Percentiles rank a stretch among this genome's conserved stretches.
Conservation (phyloP, 2,797 vertebrate species). For the Sternarchorhynchus goeldii region DNA sequence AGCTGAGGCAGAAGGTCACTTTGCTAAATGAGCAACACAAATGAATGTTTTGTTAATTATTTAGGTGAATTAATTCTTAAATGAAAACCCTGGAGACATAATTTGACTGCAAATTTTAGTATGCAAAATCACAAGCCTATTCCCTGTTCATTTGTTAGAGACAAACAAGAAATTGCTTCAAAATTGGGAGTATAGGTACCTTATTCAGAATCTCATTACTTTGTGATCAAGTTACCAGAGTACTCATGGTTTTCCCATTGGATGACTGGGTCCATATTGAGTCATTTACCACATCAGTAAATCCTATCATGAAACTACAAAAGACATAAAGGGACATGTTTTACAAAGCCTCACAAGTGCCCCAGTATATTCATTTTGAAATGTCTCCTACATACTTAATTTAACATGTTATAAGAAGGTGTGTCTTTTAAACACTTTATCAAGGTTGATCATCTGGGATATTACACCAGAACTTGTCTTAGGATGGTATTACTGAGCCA, state of each 20-base stretch:
- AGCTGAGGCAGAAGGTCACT: conserved; percentile 24
- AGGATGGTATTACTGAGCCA: too few species aligned
- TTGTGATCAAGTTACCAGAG: neutral
- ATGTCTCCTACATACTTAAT: neutral
- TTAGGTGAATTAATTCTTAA: conserved; percentile 27
- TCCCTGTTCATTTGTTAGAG: conserved; percentile 41
- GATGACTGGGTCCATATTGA: neutral
- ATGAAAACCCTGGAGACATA: conserved; percentile 25
- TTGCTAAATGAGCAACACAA: conserved; percentile 37
- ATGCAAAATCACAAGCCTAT: conserved; percentile 28
- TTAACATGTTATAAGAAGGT: neutral
- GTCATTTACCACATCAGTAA: conserved; percentile 17
- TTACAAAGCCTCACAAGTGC: conserved; percentile 3
- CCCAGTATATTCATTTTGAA: neutral
- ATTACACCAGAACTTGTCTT: too few species aligned
- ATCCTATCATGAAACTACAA: conserved; percentile 14
- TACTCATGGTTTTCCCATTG: neutral
- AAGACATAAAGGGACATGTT: neutral
- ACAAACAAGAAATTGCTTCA: conserved; percentile 37
- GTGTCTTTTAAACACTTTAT: neutral
- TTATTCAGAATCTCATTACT: neutral
- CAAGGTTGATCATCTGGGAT: too few species aligned
- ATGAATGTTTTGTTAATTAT: conserved; percentile 41
- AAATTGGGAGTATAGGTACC: neutral
- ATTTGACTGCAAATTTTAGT: conserved; percentile 2